A percentile compares a stretch with the other conserved stretches of the same genome.
Evolutionary conservation across 2,888 invertebrate species (phyloP).

Genomic region (Drosophila atripex): DNA sequence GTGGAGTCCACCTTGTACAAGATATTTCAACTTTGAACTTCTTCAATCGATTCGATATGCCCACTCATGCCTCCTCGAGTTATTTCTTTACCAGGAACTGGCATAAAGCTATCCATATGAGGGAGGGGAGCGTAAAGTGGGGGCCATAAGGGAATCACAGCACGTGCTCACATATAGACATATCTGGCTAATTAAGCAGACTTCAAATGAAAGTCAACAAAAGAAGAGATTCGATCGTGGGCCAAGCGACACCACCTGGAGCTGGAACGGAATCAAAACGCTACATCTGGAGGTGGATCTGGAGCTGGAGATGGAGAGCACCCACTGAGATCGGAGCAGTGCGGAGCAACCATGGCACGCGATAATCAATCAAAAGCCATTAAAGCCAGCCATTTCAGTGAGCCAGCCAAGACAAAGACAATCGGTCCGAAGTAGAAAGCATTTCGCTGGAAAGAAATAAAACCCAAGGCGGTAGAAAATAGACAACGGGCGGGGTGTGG

Average conservation of each 20-base stretch:
- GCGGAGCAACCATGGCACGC: constrained; percentile 67
- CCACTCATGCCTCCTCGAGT: constrained; percentile 47
- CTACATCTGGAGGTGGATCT: constrained; percentile 47
- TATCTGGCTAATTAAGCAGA: constrained; percentile 77
- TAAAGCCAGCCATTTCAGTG: constrained; percentile 72
- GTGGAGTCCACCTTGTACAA: constrained; percentile 39
- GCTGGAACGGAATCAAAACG: constrained; percentile 22
- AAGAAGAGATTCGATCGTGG: constrained; percentile 63
- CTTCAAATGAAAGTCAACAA: constrained; percentile 63
- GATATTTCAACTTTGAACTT: constrained; percentile 56
- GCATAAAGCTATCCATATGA: constrained; percentile 55
- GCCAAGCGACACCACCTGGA: constrained; percentile 74
- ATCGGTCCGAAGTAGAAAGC: constrained; percentile 76
- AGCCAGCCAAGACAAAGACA: constrained; percentile 52
- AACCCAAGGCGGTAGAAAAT: constrained; percentile 3
- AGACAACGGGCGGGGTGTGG: constrained; percentile 64
- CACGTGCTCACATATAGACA: constrained; percentile 45
- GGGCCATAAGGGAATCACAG: constrained; percentile 44
- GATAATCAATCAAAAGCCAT: constrained; percentile 80
- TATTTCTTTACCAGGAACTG: constrained; percentile 69
- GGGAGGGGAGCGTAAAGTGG: no score
- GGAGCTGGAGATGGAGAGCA: constrained; percentile 46
- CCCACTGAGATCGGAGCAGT: constrained; percentile 64
- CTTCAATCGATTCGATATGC: constrained; percentile 49
- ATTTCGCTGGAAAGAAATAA: constrained; percentile 68